Evolutionary conservation across 92 coral and sea anemone genomes (phyloP), one percentile per base, ranked within the genome.

Genomic region (Porites rus): DNA sequence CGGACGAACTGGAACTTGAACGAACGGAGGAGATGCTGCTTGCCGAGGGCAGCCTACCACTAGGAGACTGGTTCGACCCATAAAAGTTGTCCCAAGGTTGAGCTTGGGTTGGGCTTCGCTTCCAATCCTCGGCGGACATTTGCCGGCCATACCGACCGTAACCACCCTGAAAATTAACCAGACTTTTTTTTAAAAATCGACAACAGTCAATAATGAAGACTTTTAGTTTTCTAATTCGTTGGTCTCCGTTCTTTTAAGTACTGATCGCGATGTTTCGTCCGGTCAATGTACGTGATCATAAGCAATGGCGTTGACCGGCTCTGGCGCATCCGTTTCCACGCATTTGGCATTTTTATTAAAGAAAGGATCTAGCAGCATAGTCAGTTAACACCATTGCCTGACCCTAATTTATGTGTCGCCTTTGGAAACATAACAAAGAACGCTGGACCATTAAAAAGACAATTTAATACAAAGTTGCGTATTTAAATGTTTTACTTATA

Each of bases 1-100:
- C 98, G 18, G 93, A 94, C 25, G 96, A 94, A 43, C 93, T 88
- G n/a, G 97, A 94, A 12, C 96, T 89, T 1, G 98, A 94, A 56
- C 98, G 80, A 19, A 76, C 86, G 62, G 98, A 92, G 43, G 96
- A 88, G 83, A 88, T 50, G 63, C 93, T 92, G 63, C 89, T 69
- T 62, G 86, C 68, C 10, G 95, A 92, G 76, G 82, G 77, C 46
- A 85, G 93, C 24, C 95, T 80, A 20, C 86, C 61, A 10, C 61
- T 87, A 63, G 83, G 78, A 43, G 92, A 75, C 82, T 84, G 82
- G 82, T 70, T 51, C 8, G 92, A 66, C 72, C 84, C 84, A 59
- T 84, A 92, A 19, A 84, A 80, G 79, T 65, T 89, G 82, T 92
- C 95, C 71, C 93, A 87, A 13, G 90, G 75, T 79, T 84, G 94